A percentile compares a stretch with the other conserved stretches of the same genome.
Evolutionary conservation across 2,113 vertebrate species (phyloP).

Genomic region (Fregata magnificens): DNA sequence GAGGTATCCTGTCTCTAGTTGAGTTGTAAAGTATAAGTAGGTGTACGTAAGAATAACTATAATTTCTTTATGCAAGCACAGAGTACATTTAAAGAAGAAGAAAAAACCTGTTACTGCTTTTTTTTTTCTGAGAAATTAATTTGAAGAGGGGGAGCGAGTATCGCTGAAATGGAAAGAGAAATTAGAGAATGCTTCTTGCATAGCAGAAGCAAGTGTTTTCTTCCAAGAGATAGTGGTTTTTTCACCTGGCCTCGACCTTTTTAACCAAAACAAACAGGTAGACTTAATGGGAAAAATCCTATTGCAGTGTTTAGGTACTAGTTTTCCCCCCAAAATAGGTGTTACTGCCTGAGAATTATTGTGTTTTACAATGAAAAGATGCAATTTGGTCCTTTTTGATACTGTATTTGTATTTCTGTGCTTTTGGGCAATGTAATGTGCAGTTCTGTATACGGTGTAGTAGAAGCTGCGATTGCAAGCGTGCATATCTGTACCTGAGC

Average conservation of each 20-base stretch:
- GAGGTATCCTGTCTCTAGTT: background rate
- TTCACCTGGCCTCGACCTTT: too few relatives aligned
- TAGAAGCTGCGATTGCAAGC: background rate
- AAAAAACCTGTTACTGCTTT: background rate
- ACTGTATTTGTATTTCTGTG: background rate
- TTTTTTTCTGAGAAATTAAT: background rate
- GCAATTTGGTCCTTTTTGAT: too few relatives aligned
- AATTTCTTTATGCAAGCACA: background rate
- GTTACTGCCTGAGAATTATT: background rate
- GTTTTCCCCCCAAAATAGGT: accelerated
- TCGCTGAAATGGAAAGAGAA: background rate
- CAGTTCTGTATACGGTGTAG: background rate
- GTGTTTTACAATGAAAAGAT: background rate
- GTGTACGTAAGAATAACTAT: background rate
- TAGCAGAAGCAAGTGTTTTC: background rate
- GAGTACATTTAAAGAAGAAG: background rate
- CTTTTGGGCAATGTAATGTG: background rate
- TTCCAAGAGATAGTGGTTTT: background rate
- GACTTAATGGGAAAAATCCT: background rate
- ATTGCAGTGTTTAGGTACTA: background rate
- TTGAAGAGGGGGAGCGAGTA: background rate
- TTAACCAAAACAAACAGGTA: background rate
- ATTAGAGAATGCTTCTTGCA: background rate
- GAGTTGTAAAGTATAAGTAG: background rate
- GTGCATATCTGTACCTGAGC: accelerated